Base-by-base conservation (phyloP, 1,140 invertebrate genomes). In the Bombus soroeensis region DNA sequence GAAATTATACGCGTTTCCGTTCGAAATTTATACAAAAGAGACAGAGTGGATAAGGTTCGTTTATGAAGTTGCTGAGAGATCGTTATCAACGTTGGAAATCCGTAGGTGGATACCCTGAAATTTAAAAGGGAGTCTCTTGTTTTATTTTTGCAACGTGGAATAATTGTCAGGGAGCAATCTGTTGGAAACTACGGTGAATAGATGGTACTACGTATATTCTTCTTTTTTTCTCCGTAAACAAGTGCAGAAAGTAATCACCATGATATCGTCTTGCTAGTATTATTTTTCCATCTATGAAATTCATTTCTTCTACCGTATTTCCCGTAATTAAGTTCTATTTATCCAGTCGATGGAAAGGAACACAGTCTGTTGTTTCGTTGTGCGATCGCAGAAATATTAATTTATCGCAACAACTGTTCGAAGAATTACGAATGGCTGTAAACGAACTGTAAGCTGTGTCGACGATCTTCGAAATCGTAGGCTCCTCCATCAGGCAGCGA, bases 1-100 rank as follows among this genome's bases (percentile, higher is more conserved):
- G 34, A 39, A 70, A 80, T 80, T 71, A 57, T 80, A 53, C 66
- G 43, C 47, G 25, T 66, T 37, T n/a, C 62, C 28, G 41, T 28
- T n/a, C 5, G 62, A 34, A 47, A 68, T 70, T 68, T 32, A 10
- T 34, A 68, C 32, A 47, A 79, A 43, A 64, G 59, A 5, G 18
- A 32, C 5, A 6, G 8, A 5, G 15, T 3, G 2, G 13, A 6
- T 1, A 13, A 2, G 28, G 34, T n/a, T 13, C 13, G n/a, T 66
- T 78, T 43, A 64, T 32, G 22, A 37, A 28, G n/a, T 57, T 57
- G 18, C 25, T 12, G 47, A 32, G 15, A 32, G 25, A 59, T 76
- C 13, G n/a, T 43, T 76, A 34, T 59, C 25, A 34, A 75, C 22
- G 32, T 34, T 57, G 73, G 12, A 37, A 37, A 34, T 25, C n/a